A percentile compares a stretch with the other conserved stretches of the same genome.
Evolutionary conservation across 2,797 vertebrate species (phyloP).

Genomic region (Sebastes itinus): DNA sequence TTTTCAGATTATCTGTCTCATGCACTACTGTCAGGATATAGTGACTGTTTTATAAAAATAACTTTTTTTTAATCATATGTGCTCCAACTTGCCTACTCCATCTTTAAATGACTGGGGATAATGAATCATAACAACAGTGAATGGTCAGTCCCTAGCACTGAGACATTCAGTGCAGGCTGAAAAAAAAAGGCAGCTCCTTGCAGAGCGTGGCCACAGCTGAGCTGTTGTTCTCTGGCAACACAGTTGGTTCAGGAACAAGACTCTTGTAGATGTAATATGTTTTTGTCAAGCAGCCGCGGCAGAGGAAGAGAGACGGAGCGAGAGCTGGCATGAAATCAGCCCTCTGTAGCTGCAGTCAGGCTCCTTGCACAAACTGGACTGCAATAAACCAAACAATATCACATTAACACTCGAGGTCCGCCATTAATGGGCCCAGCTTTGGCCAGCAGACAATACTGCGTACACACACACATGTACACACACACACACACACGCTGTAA

Average conservation of each 20-base stretch:
- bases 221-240: slow-evolving; percentile 28
- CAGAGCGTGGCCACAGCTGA: slow-evolving; percentile 15
- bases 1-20: too few species aligned
- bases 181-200: not conserved
- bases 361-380: slow-evolving; percentile 49
- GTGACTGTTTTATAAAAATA: too few species aligned
- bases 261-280: slow-evolving; percentile 22
- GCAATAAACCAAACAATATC: slow-evolving; percentile 74
- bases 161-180: not conserved
- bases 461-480: slow-evolving; percentile 7
- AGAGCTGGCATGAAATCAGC: slow-evolving; percentile 53
- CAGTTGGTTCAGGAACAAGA: slow-evolving; percentile 21
- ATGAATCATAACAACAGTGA: slow-evolving; percentile 35
- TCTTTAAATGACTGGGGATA: slow-evolving; percentile 20
- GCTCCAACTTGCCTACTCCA: too few species aligned
- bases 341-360: slow-evolving; percentile 40
- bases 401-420: slow-evolving; percentile 65
- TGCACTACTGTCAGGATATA: too few species aligned
- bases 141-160: slow-evolving; percentile 11
- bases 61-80: too few species aligned
- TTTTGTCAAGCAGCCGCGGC: slow-evolving; percentile 24
- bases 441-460: slow-evolving; percentile 27
- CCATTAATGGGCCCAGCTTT: slow-evolving; percentile 52
- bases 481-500: not conserved
- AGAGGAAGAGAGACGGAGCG: not conserved